Evolutionary conservation across 2,888 invertebrate species (phyloP), one percentile per base, ranked within the genome.

Genomic region (Sphaerophoria rueppellii): DNA sequence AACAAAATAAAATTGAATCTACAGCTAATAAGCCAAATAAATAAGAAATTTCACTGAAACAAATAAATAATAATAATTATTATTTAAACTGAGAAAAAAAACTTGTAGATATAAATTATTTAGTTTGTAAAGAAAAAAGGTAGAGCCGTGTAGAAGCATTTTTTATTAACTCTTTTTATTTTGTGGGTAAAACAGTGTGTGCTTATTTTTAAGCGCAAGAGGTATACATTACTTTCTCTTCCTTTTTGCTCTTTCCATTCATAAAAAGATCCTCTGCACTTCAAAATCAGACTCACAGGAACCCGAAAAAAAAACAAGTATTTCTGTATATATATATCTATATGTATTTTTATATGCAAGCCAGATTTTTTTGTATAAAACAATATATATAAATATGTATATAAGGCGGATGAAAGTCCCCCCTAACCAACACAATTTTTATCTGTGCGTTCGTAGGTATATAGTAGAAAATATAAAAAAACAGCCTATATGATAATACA

Each of bases 381-480:
- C 67, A 88, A 89, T 89, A 89, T 79, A 89, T 89, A 89, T 87
- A 88, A 88, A 86, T 88, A 87, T 87, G 77, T 87, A 88, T 88
- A 86, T 89, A 90, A 89, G 89, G 91, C 90, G 90, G 90, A 90
- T 90, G 91, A 90, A 91, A 90, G 90, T 91, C 90, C 91, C 90
- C 89, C 89, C 83, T 82, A 67, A 77, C 40, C 60, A 77, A 87
- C 58, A 69, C 55, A 75, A 87, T 88, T 86, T 88, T 88, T 88
- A 88, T 88, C 87, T 87, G 87, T 69, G 74, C 86, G 82, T 86
- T 86, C 79, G 80, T 87, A 87, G 76, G 52, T 67, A 57, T 72
- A 80, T 69, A 80, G 67, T 76, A 63, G 67, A 79, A 50, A 54
- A 52, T 73, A 73, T 24, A n/a, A 67, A 69, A 74, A 43, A 60